A percentile compares a stretch with the other conserved stretches of the same genome.
Evolutionary conservation across 2,797 vertebrate genomes (phyloP).

Genomic region (Typhlichthys subterraneus): DNA sequence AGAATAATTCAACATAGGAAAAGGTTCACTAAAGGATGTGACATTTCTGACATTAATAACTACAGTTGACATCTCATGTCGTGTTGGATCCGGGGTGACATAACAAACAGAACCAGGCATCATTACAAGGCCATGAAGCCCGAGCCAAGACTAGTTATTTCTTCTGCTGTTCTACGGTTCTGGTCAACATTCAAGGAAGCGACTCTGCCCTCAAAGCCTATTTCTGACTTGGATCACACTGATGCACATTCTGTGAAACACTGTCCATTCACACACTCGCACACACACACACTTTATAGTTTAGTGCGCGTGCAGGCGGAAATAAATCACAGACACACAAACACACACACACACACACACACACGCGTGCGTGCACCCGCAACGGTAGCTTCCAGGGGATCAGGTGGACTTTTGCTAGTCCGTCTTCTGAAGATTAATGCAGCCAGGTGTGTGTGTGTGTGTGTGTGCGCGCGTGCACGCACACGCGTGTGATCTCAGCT

Average conservation of each 20-base stretch:
- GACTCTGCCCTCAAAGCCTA: constrained; percentile 10
- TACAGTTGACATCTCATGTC: too few species aligned
- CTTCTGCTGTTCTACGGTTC: too few species aligned
- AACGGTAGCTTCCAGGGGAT: constrained; percentile 58
- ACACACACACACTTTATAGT: constrained; percentile 14
- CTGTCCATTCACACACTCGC: neutral
- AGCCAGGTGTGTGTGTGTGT: constrained; percentile 56
- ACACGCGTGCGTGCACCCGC: constrained; percentile 17
- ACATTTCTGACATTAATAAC: too few species aligned
- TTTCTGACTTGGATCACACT: constrained; percentile 13
- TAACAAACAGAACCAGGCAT: too few species aligned
- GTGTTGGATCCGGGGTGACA: too few species aligned
- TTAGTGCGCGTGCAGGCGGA: neutral
- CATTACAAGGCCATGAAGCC: neutral
- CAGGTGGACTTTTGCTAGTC: constrained; percentile 67
- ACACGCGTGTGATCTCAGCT: constrained; percentile 29
- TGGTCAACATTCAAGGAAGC: constrained; percentile 9
- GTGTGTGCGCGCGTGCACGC: constrained; percentile 24
- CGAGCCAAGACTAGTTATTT: too few species aligned
- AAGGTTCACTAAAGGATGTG: too few species aligned
- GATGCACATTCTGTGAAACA: too few species aligned
- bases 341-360: constrained; percentile 20
- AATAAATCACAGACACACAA: constrained; percentile 23
- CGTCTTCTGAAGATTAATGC: constrained; percentile 68
- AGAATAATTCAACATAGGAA: too few species aligned